phyloP scores from a whole-genome alignment of 2,888 invertebrate genomes.

The Diarsia mendica region DNA sequence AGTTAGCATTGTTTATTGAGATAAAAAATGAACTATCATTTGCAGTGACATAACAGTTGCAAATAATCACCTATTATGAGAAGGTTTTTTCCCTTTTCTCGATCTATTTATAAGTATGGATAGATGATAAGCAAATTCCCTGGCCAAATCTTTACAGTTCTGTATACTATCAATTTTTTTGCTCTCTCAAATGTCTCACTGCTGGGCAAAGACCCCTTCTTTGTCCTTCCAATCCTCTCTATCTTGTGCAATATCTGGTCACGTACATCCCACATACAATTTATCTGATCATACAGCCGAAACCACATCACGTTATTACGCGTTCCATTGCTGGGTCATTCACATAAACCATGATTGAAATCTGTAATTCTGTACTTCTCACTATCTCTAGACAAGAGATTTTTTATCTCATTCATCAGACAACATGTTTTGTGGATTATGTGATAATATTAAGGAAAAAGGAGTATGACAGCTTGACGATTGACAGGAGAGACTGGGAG shows the following conservation, averaged over 20 bases:
- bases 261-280: not conserved
- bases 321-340: not conserved
- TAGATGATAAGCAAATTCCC: not conserved
- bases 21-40: conserved; percentile 4
- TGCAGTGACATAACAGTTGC: not conserved
- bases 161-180: not conserved
- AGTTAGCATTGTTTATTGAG: not conserved
- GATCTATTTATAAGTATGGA: not conserved
- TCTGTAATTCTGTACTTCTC: not conserved
- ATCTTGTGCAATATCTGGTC: not conserved
- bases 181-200: not conserved
- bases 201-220: too few relatives aligned
- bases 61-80: not conserved
- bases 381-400: not conserved
- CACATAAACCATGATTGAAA: not conserved
- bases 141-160: not conserved
- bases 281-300: not conserved
- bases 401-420: not conserved
- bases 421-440: too few relatives aligned
- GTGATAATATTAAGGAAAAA: too few relatives aligned
- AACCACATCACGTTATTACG: not conserved
- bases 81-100: conserved; percentile 3
- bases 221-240: not conserved
- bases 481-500: too few relatives aligned
- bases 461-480: too few relatives aligned